Evolutionary conservation across 2,113 vertebrate genomes (phyloP), one percentile per base, ranked within the genome.

Genomic region (Notothenia rossii): DNA sequence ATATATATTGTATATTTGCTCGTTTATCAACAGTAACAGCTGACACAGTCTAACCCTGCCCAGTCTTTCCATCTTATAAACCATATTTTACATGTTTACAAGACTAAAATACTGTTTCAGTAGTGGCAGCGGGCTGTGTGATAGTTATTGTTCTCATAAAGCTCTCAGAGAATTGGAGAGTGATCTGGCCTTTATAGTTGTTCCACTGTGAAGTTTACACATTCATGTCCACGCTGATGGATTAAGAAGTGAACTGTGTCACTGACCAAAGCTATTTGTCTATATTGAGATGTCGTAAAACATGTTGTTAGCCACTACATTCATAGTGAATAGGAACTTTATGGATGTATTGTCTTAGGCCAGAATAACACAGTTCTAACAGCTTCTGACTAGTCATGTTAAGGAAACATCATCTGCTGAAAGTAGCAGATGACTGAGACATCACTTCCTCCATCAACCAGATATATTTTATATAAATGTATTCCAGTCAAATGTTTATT

Each of bases 71-170:
- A 54, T 58, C 68, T 65, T 54, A 62, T 92, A 84, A 92, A 93
- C 54, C 12, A 17, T 75, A 9, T 75, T 84, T 77, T 82, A 33
- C 61, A 53, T 3, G 13, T 69, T n/a, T 67, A 66, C 77, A 65
- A 75, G 48, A 43, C 2, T 77, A 17, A 76, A 69, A 54, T 64
- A 48, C 58, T 56, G 51, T 79, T 79, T 90, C 85, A 63, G 59
- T 72, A 79, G 79, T 59, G 75, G 64, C 72, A 40, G 51, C 43
- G 49, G 13, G 18, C 68, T 76, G 73, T 70, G 11, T 69, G 65
- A 67, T 22, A 29, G 75, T 88, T 71, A 89, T 51, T 85, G 84
- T 22, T 75, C 88, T 72, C 76, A 66, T 92, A 90, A 88, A 91
- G 70, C 77, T 88, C 71, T 75, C 46, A 29, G 50, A 87, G 68